A percentile compares a stretch with the other conserved stretches of the same genome.
Evolutionary conservation across 2,888 invertebrate genomes (phyloP).

Genomic region (Rhingia rostrata): DNA sequence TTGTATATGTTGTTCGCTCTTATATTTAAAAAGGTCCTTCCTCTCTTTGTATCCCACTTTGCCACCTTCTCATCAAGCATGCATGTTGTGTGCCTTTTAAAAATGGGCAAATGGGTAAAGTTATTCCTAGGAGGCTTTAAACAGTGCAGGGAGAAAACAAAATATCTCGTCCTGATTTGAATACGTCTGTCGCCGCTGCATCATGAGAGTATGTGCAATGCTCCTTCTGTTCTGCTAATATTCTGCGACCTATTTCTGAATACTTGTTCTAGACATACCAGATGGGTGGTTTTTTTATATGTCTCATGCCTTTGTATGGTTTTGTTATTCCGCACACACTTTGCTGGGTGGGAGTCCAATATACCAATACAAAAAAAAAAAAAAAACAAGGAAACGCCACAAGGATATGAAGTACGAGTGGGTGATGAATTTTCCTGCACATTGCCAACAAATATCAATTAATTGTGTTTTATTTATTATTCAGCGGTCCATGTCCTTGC

Average conservation of each 20-base stretch:
- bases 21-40: background rate
- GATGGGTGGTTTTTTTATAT: no score
- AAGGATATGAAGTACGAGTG: background rate
- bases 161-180: slow-evolving; percentile 7
- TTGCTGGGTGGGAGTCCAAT: background rate
- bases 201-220: background rate
- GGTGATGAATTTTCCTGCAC: background rate
- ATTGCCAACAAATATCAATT: no score
- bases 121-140: slow-evolving; percentile 5
- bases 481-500: no score
- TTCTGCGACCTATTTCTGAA: background rate
- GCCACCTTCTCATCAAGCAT: background rate
- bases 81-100: slow-evolving; percentile 1
- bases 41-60: background rate
- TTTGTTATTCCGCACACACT: background rate
- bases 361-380: background rate
- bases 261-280: slow-evolving; percentile 7
- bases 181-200: background rate
- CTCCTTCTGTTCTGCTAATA: background rate
- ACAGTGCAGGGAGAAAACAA: background rate
- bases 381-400: background rate
- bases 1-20: background rate
- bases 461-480: no score
- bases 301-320: no score
- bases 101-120: slow-evolving; percentile 1